Base-by-base conservation (phyloP, 2,888 invertebrate species). In the Creontiades dilutus region DNA sequence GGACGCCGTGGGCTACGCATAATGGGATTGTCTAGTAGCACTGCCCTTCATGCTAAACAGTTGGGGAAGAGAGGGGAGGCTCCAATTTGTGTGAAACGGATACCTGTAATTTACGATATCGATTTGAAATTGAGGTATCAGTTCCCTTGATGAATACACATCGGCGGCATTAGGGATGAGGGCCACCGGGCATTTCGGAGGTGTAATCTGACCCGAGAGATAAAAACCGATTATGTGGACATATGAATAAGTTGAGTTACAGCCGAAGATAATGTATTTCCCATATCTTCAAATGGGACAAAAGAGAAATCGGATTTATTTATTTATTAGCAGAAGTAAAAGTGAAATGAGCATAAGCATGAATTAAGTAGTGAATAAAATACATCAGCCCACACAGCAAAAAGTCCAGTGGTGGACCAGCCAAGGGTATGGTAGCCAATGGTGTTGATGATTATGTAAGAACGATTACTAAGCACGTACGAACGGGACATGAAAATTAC, bases 31-130 rank as follows among this genome's bases (percentile, higher is more conserved):
- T 68, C 68, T 68, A 68, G 68, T 68, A 68, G 68, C 23, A 23
- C 68, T 68, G 68, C 68, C 19, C 19, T 23, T 68, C 23, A 23
- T 68, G 68, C 68, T 68, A 68, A 68, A 68, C 57, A 57, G 57
- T 57, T 16, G n/a, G 5, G 57, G n/a, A n/a, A 0, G 23, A 13
- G 23, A 23, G 68, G 68, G 7, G 68, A 52, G n/a, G 68, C 68
- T 27, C 68, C 68, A 68, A 68, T 68, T 68, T 68, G 68, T 68
- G 68, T 68, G 68, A 68, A 68, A 68, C 68, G 68, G 68, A 68
- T 68, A 68, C 23, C 68, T 9, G 68, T 68, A 68, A 68, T 68
- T 68, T 68, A 68, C 23, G 68, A 23, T 68, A 68, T 68, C 68
- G 68, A 68, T 68, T 68, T 68, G 68, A 68, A 68, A 68, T 68